Conservation (phyloP, 2,113 vertebrate genomes). For the Grantiella picta region DNA sequence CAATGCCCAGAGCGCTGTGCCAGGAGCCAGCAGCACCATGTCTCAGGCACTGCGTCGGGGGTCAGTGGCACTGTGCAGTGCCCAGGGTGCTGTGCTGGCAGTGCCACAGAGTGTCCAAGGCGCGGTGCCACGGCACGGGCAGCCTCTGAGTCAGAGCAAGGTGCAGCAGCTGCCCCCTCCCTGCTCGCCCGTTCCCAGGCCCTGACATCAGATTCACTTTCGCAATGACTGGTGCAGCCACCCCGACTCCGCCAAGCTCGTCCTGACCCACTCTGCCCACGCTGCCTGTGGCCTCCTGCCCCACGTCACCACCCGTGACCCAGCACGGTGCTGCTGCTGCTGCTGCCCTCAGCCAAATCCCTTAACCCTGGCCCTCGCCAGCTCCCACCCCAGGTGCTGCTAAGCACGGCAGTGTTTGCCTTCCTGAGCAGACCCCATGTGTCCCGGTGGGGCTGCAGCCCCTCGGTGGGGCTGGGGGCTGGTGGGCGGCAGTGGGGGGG, state of each 20-base stretch:
- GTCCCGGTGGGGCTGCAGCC: neutral
- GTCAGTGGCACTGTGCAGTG: neutral
- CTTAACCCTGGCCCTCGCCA: neutral
- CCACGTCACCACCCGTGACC: neutral
- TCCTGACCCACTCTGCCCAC: neutral
- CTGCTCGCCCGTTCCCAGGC: neutral
- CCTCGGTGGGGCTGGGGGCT: accelerated
- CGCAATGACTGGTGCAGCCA: constrained; percentile 23
- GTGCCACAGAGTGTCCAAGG: neutral
- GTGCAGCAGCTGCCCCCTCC: neutral
- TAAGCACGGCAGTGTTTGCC: accelerated
- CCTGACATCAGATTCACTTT: neutral
- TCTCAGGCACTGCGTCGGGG: neutral
- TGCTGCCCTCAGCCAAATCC: neutral
- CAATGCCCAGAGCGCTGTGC: neutral
- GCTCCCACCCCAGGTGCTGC: neutral
- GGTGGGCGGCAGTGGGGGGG: neutral
- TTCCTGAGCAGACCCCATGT: accelerated
- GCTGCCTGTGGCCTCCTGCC: neutral
- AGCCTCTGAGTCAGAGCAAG: neutral
- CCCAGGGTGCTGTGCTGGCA: neutral
- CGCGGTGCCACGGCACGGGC: accelerated
- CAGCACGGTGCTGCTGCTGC: accelerated
- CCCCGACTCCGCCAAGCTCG: neutral
- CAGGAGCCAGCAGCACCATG: neutral